Conservation (phyloP, 2,888 invertebrate species). For the Eutolmus rufibarbis region DNA sequence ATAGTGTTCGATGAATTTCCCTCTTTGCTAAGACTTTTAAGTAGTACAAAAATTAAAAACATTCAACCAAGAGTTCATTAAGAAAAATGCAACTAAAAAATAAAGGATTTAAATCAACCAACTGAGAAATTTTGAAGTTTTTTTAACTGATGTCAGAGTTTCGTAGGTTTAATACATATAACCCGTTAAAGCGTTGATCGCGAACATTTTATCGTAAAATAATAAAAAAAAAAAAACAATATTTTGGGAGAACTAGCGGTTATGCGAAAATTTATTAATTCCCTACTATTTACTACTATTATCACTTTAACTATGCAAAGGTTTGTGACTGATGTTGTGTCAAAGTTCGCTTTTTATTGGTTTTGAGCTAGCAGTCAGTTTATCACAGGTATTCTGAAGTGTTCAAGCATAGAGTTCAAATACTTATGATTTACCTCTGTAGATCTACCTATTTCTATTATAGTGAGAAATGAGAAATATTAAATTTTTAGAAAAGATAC, state of each 20-base stretch:
- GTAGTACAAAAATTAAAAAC: slow-evolving; percentile 14
- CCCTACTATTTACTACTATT: not conserved
- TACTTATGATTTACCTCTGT: slow-evolving; percentile 26
- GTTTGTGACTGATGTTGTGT: slow-evolving; percentile 36
- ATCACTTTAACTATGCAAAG: not conserved
- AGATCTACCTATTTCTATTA: slow-evolving; percentile 11
- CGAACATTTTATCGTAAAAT: not conserved
- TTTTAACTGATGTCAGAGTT: not conserved
- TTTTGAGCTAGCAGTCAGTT: not conserved
- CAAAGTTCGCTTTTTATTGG: slow-evolving; percentile 19
- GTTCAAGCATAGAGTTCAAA: not conserved
- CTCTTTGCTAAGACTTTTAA: slow-evolving; percentile 14
- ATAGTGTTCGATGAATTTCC: slow-evolving; percentile 26
- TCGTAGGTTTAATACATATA: not conserved
- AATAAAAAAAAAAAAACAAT: not conserved
- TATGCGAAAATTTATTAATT: not conserved
- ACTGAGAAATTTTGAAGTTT: not conserved
- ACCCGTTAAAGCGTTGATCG: not conserved
- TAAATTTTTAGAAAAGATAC: slow-evolving; percentile 7
- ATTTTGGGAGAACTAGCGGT: not conserved
- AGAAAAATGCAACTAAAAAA: not conserved
- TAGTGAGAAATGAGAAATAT: not conserved
- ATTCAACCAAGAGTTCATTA: not conserved
- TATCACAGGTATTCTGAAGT: not conserved
- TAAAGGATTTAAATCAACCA: not conserved